Conservation (phyloP, 2,888 invertebrate species). For the Shargacucullia verbasci region DNA sequence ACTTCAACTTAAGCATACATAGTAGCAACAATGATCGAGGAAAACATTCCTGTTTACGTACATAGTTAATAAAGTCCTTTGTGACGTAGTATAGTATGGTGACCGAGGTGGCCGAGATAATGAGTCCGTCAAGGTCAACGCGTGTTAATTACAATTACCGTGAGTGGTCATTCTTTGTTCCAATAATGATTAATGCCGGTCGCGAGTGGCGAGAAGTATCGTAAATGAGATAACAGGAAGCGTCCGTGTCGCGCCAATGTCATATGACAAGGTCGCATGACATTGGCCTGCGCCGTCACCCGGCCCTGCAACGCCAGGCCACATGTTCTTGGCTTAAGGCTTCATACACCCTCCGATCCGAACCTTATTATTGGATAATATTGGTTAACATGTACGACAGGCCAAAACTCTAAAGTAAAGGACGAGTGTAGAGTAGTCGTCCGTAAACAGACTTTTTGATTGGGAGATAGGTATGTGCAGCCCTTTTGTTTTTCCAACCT, state of each 20-base stretch:
- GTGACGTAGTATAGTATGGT: slow-evolving; percentile 76
- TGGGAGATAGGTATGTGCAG: slow-evolving; percentile 6
- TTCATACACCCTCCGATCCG: background rate
- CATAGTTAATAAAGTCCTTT: slow-evolving; percentile 77
- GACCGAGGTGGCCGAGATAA: slow-evolving; percentile 76
- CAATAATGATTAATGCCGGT: slow-evolving; percentile 87
- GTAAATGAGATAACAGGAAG: slow-evolving; percentile 87
- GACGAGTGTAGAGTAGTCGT: background rate
- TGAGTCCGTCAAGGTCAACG: slow-evolving; percentile 71
- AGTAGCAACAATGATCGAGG: slow-evolving; percentile 80
- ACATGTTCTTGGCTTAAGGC: background rate
- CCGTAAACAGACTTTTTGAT: slow-evolving; percentile 9
- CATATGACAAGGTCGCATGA: slow-evolving; percentile 77
- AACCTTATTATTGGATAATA: too few species aligned
- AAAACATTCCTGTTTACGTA: slow-evolving; percentile 79
- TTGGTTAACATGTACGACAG: too few species aligned
- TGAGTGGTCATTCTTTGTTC: slow-evolving; percentile 89
- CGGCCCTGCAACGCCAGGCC: slow-evolving; percentile 38
- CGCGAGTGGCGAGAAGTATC: slow-evolving; percentile 82
- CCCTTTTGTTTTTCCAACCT: slow-evolving; percentile 14
- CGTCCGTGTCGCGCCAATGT: slow-evolving; percentile 84
- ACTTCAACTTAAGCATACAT: slow-evolving; percentile 63
- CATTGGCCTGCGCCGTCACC: slow-evolving; percentile 47
- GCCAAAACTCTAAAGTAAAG: too few species aligned
- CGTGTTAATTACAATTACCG: slow-evolving; percentile 88